phyloP scores from a whole-genome alignment of 2,113 vertebrate species.

The Sitta europaea region DNA sequence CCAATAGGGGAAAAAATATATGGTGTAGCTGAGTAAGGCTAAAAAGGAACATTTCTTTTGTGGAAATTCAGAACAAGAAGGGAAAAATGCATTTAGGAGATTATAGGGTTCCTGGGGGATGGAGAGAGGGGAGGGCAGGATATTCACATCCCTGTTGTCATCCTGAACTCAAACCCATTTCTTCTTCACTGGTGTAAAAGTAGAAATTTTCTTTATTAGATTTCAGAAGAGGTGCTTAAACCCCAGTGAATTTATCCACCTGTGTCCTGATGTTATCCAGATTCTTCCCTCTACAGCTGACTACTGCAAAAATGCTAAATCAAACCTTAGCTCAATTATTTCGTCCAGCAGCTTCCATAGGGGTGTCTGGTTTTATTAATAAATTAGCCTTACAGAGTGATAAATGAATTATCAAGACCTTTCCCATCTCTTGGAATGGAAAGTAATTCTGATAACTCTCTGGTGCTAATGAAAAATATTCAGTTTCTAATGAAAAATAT shows the following conservation, averaged over 20 bases:
- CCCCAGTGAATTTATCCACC: background rate
- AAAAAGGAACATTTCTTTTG: background rate
- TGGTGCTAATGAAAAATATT: conserved; percentile 14
- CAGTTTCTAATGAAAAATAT: conserved; percentile 32
- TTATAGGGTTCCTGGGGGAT: background rate
- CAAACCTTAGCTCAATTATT: background rate
- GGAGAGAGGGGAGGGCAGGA: background rate
- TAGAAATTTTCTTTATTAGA: background rate
- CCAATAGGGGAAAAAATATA: background rate
- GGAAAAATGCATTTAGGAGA: background rate
- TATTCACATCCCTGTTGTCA: background rate
- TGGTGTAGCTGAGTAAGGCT: background rate
- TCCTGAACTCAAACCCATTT: background rate
- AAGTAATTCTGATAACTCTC: background rate
- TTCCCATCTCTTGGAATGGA: background rate
- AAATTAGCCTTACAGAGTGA: background rate
- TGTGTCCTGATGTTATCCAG: background rate
- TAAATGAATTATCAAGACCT: background rate
- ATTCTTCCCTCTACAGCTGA: background rate
- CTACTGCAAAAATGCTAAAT: background rate
- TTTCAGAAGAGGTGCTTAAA: background rate
- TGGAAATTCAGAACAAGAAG: background rate
- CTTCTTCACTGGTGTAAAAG: background rate
- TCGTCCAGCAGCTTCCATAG: background rate
- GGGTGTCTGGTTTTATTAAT: conserved; percentile 11